Conservation (phyloP, 2,888 invertebrate species). For the Oligia fasciuncula region DNA sequence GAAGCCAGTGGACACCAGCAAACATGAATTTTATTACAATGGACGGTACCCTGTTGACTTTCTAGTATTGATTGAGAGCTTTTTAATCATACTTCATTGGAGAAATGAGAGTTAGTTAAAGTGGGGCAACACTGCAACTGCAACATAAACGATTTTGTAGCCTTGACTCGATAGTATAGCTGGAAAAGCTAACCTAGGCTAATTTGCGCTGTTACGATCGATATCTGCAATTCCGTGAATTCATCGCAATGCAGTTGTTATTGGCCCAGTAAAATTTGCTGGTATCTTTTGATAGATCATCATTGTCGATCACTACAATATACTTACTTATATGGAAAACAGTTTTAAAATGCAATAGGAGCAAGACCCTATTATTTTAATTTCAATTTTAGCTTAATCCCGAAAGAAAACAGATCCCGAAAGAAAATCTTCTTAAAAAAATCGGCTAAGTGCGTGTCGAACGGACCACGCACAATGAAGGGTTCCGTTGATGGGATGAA, state of each 20-base stretch:
- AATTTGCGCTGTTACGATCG: conserved; percentile 45
- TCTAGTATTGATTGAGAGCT: conserved; percentile 62
- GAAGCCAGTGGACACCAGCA: conserved; percentile 66
- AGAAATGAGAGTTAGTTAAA: conserved; percentile 44
- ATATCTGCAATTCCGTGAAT: conserved; percentile 50
- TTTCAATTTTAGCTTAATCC: neutral
- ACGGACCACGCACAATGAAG: too few species aligned
- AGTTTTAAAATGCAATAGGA: neutral
- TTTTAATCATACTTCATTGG: conserved; percentile 54
- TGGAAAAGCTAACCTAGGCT: conserved; percentile 27
- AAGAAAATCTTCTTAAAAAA: neutral
- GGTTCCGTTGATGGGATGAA: too few species aligned
- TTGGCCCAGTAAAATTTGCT: conserved; percentile 20
- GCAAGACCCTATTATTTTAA: neutral
- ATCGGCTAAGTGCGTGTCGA: too few species aligned
- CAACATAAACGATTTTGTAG: conserved; percentile 10
- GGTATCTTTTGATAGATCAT: conserved; percentile 27
- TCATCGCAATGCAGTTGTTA: conserved; percentile 36
- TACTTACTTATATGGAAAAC: neutral
- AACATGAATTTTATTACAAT: conserved; percentile 74
- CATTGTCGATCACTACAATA: neutral
- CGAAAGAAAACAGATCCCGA: neutral
- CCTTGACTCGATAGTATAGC: conserved; percentile 14
- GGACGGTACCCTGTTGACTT: conserved; percentile 62
- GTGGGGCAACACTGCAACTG: conserved; percentile 32